Evolutionary conservation across 1,140 invertebrate genomes (phyloP), one percentile per base, ranked within the genome.

Genomic region (Mya arenaria): DNA sequence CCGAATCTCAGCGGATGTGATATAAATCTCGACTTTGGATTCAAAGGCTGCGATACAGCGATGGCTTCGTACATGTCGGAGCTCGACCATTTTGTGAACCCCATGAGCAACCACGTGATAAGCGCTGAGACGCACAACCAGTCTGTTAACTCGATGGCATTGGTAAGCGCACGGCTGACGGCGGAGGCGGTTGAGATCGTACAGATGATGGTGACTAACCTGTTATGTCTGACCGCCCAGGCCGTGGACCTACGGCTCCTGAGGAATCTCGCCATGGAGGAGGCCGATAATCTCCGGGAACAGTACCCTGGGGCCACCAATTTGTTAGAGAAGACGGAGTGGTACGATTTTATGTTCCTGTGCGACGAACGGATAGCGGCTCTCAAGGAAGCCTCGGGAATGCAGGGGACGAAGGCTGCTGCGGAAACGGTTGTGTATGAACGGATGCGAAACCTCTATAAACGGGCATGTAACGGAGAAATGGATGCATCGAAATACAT

Each of bases 1-100:
- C 75, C 75, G 23, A 78, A 78, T 56, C 32, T 78, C 4, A 68
- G 62, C 56, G 75, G 75, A 36, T 68, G 63, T 37, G 75, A 78
- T 63, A 68, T 78, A 13, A 66, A 78, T 48, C 8, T 36, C 2
- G 41, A 78, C 34, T 78, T 65, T 32, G 75, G 75, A 25, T 78
- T 78, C 44, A 78, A 78, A 39, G 75, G 75, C 23, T 66, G 62
- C 30, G 75, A 78, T 32, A 78, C 39, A 8, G 75, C 75, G 6
- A 78, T 78, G 75, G 75, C 75, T 4, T 48, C 75, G 25, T 78
- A 78, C 37, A 78, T 78, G 75, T 78, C 75, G 8, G 75, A 78
- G 25, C 41, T 78, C 4, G 75, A 78, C 37, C 75, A 78, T 39
- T 68, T 65, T 28, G 75, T 78, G n/a, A 78, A 78, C 60, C 75